Base-by-base conservation (phyloP, 2,888 invertebrate species). In the Cephus pulcher region DNA sequence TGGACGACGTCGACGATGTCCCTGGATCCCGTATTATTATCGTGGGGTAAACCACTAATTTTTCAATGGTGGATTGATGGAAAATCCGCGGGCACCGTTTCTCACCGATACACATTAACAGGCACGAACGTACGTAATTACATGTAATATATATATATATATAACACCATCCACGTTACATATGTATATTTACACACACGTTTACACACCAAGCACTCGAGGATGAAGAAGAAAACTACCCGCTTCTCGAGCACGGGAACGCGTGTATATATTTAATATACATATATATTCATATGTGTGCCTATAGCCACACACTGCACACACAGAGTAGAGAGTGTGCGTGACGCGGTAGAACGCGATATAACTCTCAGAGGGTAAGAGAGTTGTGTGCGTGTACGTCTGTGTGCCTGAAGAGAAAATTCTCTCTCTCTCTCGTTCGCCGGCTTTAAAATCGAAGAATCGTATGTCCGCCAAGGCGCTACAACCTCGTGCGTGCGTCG, bases 371-470 rank as follows among this genome's bases (percentile, higher is more conserved):
- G 56, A 56, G 56, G 56, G 75, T 75, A 40, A 34, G 30, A 34
- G 30, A 34, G 30, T 34, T 34, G 73, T 32, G 15, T 76, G 73
- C n/a, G 37, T n/a, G 76, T 76, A 40, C 68, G 33, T 33, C 12
- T 69, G 23, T 15, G 32, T 75, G 75, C 35, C 34, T 74, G 76
- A 74, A 77, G 75, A 79, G 76, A 76, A 12, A 69, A 15, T 75
- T 80, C 75, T 74, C 80, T 75, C 73, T 75, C 76, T 68, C 73
- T 74, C 71, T 76, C 77, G 80, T 76, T 76, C 80, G 75, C 56
- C 56, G 56, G 12, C 56, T 56, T 56, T 56, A 56, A 56, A 56
- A 56, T 56, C 56, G 56, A 56, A 56, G 56, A 56, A 56, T 56
- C 56, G 15, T 56, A 56, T 56, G 56, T 56, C 56, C 56, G 56